Conservation (phyloP, 2,888 invertebrate genomes). For the Lucinisca nassula region DNA sequence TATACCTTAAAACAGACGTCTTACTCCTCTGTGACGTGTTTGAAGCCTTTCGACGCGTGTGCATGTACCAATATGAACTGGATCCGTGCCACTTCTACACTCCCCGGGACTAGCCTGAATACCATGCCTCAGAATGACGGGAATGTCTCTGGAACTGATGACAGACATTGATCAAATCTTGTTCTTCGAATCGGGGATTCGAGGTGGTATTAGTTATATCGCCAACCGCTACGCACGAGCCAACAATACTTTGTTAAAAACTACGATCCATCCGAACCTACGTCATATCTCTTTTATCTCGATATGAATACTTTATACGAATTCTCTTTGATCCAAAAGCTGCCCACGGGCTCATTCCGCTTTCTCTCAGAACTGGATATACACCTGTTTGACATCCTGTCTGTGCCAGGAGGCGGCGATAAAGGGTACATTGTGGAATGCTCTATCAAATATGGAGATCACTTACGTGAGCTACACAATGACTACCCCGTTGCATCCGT, state of each 20-base stretch:
- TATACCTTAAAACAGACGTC: conserved; percentile 47
- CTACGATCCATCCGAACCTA: too few species aligned
- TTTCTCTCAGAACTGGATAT: too few species aligned
- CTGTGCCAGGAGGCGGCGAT: too few species aligned
- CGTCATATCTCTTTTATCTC: too few species aligned
- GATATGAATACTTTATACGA: too few species aligned
- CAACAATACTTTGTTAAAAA: conserved; percentile 58
- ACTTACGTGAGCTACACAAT: too few species aligned
- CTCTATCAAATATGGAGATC: too few species aligned
- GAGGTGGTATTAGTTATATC: conserved; percentile 54
- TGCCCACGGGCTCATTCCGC: too few species aligned
- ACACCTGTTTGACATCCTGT: too few species aligned
- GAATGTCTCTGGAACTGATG: conserved; percentile 40
- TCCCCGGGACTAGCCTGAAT: conserved; percentile 51
- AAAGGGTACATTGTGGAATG: too few species aligned
- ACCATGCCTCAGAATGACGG: conserved; percentile 41
- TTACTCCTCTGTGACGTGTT: conserved; percentile 47
- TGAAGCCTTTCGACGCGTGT: conserved; percentile 43
- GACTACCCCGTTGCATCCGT: too few species aligned
- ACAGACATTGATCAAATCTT: conserved; percentile 47
- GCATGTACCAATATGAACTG: conserved; percentile 41
- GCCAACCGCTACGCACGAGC: conserved; percentile 46
- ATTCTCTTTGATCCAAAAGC: too few species aligned
- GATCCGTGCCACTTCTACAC: conserved; percentile 53
- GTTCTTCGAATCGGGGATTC: conserved; percentile 30